Evolutionary conservation across 2,888 invertebrate genomes (phyloP).

Genomic region (Cepaea hortensis): DNA sequence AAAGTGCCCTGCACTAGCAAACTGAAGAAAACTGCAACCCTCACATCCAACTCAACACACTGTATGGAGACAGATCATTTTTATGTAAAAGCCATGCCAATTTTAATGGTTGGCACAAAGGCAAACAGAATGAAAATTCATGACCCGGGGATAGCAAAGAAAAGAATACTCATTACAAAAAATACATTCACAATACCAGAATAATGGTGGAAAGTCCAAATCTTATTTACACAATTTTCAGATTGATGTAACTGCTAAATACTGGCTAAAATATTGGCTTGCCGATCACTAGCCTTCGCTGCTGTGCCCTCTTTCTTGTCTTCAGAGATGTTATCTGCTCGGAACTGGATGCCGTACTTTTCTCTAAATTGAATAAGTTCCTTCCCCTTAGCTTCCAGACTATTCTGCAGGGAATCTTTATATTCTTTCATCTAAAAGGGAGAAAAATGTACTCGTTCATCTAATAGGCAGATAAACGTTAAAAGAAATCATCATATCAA

Average conservation of each 20-base stretch:
- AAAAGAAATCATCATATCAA: not conserved
- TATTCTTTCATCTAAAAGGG: constrained; percentile 42
- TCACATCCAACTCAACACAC: too few relatives aligned
- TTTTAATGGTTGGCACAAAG: too few relatives aligned
- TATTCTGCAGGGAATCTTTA: constrained; percentile 23
- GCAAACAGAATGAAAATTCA: too few relatives aligned
- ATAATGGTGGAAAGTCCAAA: not conserved
- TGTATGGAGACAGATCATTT: too few relatives aligned
- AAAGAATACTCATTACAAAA: too few relatives aligned
- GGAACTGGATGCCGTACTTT: constrained; percentile 48
- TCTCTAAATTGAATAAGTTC: constrained; percentile 95
- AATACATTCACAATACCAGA: too few relatives aligned
- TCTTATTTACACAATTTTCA: not conserved
- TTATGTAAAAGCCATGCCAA: too few relatives aligned
- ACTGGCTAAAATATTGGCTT: constrained; percentile 46
- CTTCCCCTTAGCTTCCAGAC: constrained; percentile 86
- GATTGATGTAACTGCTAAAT: constrained; percentile 13
- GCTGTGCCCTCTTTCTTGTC: constrained; percentile 13
- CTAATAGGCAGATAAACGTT: not conserved
- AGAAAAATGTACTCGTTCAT: too few relatives aligned
- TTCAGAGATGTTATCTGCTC: constrained; percentile 35
- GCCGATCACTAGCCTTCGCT: constrained; percentile 30
- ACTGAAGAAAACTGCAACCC: too few relatives aligned
- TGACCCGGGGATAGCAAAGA: too few relatives aligned
- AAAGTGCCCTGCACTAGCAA: too few relatives aligned